Conservation (phyloP, 2,888 invertebrate genomes). For the Andrena camellia region DNA sequence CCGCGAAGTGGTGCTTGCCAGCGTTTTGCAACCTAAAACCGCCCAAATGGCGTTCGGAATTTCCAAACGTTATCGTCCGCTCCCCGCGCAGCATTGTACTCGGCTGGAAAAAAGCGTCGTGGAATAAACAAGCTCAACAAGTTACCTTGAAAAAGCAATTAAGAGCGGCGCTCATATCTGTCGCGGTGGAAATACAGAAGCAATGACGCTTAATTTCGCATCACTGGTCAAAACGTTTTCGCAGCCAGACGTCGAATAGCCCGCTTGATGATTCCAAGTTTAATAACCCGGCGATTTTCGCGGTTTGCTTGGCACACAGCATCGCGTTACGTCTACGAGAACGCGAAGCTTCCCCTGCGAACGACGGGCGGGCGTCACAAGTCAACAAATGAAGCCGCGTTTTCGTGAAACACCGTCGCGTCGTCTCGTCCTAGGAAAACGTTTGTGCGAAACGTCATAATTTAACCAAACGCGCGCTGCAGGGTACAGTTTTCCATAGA, state of each 20-base stretch:
- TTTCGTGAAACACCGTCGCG: not conserved
- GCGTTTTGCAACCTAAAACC: not conserved
- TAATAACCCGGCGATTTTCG: slow-evolving; percentile 64
- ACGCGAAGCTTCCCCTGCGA: slow-evolving; percentile 43
- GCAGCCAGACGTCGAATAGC: slow-evolving; percentile 17
- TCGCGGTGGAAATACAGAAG: not conserved
- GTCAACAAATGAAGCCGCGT: not conserved
- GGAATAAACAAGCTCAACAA: slow-evolving; percentile 33
- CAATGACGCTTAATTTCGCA: not conserved
- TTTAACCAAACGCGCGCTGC: not conserved
- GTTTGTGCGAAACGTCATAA: not conserved
- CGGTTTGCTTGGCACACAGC: slow-evolving; percentile 54
- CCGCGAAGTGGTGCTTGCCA: slow-evolving; percentile 7
- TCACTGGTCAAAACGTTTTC: slow-evolving; percentile 7
- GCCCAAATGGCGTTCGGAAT: not conserved
- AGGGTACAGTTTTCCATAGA: not conserved
- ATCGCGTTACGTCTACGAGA: slow-evolving; percentile 29
- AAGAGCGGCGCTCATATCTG: not conserved
- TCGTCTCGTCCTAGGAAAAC: not conserved
- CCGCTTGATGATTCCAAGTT: slow-evolving; percentile 57
- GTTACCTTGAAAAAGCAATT: slow-evolving; percentile 15
- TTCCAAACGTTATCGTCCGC: not conserved
- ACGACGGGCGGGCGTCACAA: slow-evolving; percentile 32
- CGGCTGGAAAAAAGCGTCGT: not conserved
- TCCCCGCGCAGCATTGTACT: not conserved